Evolutionary conservation across 2,797 vertebrate species (phyloP), one percentile per base, ranked within the genome.

Genomic region (Poeciliopsis turneri): DNA sequence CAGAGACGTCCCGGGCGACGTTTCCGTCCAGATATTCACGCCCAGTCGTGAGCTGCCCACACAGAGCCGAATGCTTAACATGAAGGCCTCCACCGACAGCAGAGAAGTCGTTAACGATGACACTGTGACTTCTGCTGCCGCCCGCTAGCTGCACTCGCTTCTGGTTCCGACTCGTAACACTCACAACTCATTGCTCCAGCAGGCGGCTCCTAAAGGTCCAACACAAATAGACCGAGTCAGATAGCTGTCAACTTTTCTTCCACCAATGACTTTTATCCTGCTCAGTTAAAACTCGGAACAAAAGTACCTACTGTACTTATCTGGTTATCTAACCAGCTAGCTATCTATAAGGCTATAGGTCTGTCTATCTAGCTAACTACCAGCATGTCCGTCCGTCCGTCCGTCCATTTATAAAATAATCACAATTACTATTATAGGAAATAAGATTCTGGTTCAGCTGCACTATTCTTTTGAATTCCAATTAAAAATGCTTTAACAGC

Each of bases 21-120:
- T 73, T 74, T 81, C 82, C 75, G 72, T 61, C 74, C 36, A 83
- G 85, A 90, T 82, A 84, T 59, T 85, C 77, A 81, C 76, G 39
- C 79, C 74, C 46, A 71, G 77, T 82, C 85, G 83, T 71, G 46
- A 53, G 75, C 2, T 13, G 82, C 81, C 82, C 75, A 84, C 84
- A 82, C 77, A 85, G 55, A n/a, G 23, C 66, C 45, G 45, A 70
- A 47, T 46, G 69, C 73, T 71, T 16, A 43, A 74, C 47, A 64
- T 81, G 83, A 81, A 9, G 13, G 51, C 18, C 33, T 77, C 72
- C 25, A 76, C 72, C 51, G 36, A 41, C 41, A 57, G 43, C 45
- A 76, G 70, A 75, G 30, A 69, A 55, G 30, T 74, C 75, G 18
- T 74, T 43, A 39, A 36, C 76, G 53, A 78, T 61, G 61, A 71